These are phyloP conservation scores for Anser brachyrhynchus DNA, from an alignment of 2,113 vertebrate species.

Conservation along the genomic window DNA sequence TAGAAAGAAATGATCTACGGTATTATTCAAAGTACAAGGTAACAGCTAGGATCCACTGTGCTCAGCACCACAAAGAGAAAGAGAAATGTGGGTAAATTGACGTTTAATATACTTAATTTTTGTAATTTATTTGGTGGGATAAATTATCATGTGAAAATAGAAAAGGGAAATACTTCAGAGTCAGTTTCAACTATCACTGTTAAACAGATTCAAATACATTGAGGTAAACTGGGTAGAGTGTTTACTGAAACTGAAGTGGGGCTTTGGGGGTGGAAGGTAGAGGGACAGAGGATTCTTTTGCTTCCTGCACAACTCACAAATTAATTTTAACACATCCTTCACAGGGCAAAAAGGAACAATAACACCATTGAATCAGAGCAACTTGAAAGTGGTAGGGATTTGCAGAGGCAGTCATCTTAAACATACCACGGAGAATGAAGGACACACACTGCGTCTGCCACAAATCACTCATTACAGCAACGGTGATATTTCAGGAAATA, in stretches of 20 bases:
- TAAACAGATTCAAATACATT: not conserved
- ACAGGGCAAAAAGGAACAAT: not conserved
- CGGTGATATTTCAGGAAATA: not conserved
- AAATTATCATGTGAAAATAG: not conserved
- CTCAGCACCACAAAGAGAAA: not conserved
- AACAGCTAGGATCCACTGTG: not conserved
- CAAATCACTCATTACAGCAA: not conserved
- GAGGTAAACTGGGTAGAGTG: not conserved
- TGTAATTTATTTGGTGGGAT: not conserved
- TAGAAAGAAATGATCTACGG: not conserved
- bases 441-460: not conserved
- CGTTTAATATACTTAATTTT: not conserved
- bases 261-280: not conserved
- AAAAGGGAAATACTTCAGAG: not conserved
- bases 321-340: not conserved
- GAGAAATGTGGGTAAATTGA: not conserved
- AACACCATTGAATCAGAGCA: not conserved
- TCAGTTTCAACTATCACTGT: not conserved
- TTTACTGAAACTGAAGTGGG: not conserved
- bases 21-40: not conserved
- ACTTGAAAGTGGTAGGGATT: not conserved
- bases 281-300: not conserved
- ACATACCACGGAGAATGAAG: not conserved
- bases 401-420: not conserved
- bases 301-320: not conserved